Evolutionary conservation across 2,888 invertebrate species (phyloP).

Genomic region (Phengaris arion): DNA sequence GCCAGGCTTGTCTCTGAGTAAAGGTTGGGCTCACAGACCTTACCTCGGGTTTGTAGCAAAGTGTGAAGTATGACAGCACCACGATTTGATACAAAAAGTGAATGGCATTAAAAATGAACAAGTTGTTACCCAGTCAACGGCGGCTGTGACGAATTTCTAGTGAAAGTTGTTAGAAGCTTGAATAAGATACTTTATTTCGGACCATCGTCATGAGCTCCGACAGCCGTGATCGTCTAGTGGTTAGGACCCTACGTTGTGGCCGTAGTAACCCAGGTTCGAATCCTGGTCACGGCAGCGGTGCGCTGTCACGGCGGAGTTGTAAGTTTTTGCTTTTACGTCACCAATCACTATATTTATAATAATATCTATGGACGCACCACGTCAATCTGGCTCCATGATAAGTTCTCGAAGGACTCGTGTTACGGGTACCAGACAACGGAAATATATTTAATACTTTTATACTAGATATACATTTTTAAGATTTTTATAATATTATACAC

Average conservation of each 20-base stretch:
- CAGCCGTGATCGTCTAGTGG: slow-evolving; percentile 84
- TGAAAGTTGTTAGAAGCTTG: neutral
- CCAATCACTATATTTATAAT: too few species aligned
- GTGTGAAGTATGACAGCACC: neutral
- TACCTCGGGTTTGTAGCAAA: too few species aligned
- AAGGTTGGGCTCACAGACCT: too few species aligned
- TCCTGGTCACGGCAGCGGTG: slow-evolving; percentile 81
- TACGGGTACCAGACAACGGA: too few species aligned
- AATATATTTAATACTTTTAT: too few species aligned
- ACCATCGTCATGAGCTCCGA: slow-evolving; percentile 36
- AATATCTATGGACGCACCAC: too few species aligned
- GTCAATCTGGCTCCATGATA: too few species aligned
- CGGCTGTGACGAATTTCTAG: neutral
- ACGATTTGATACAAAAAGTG: neutral
- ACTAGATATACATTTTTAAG: too few species aligned
- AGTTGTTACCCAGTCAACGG: neutral
- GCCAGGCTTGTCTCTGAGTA: too few species aligned
- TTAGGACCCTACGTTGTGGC: slow-evolving; percentile 89
- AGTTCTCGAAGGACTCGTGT: too few species aligned
- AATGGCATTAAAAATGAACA: neutral
- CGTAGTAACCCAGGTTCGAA: slow-evolving; percentile 88
- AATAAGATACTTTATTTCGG: neutral
- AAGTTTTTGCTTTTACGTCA: neutral
- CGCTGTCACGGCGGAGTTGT: neutral
- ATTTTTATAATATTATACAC: too few species aligned